A percentile compares a stretch with the other conserved stretches of the same genome.
These are phyloP conservation scores for Dipus sagitta DNA, from an alignment of 2,797 vertebrate genomes.

Conservation along the genomic window DNA sequence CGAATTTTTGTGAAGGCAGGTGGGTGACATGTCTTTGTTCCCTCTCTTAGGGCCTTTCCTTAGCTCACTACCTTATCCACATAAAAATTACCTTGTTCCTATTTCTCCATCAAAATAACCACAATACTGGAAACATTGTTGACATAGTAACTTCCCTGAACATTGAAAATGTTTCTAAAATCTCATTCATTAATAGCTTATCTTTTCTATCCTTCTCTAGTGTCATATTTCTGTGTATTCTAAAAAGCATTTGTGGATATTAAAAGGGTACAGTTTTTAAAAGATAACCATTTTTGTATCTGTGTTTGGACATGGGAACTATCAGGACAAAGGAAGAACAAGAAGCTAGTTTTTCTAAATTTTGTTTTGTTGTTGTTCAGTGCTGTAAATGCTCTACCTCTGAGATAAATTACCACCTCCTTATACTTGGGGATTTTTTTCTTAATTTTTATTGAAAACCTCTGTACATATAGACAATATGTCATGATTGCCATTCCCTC, in stretches of 20 bases:
- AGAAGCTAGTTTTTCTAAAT: constrained; percentile 37
- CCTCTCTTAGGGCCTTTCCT: no score
- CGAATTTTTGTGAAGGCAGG: no score
- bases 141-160: constrained; percentile 23
- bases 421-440: no score
- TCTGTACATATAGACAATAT: no score
- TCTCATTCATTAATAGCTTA: constrained; percentile 55
- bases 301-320: constrained; percentile 41
- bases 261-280: constrained; percentile 28
- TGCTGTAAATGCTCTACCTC: no score
- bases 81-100: no score
- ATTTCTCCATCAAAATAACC: neutral
- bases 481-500: no score
- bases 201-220: constrained; percentile 12
- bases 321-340: neutral
- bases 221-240: constrained; percentile 9
- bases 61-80: no score
- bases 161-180: constrained; percentile 41
- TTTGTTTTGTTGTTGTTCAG: no score
- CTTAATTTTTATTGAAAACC: no score
- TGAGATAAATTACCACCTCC: no score
- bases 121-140: constrained; percentile 14
- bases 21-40: no score
- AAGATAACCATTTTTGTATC: constrained; percentile 22
- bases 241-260: constrained; percentile 42